Base-by-base conservation (phyloP, 92 coral and sea anemone genomes). In the Phenganax stokvisi region DNA sequence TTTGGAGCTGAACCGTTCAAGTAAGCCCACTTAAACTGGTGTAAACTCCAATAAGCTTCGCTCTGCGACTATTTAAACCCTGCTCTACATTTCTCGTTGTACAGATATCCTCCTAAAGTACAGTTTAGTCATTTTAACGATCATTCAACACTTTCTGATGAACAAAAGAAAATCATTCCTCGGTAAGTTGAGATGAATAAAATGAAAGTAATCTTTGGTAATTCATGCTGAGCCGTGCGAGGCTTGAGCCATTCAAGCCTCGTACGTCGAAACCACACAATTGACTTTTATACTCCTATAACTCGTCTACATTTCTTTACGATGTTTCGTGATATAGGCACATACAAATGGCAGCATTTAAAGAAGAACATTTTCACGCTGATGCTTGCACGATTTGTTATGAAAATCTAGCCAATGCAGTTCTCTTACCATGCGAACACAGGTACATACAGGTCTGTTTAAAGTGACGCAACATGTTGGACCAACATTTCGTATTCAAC, bases 371-470 rank as follows among this genome's bases (percentile, higher is more conserved):
- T 56, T 79, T 92, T 25, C 74, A 92, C 12, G 96, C 90, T 27
- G 98, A 94, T 57, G 92, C 97, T 0, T 94, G 98, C 80, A 90
- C 89, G 72, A 92, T 94, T 59, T 94, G 98, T 74, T 94, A 86
- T 76, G 97, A 92, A 67, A 89, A 85, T 57, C 85, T 77, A 15
- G 90, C 92, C 0, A 93, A 94, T 83, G 89, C 98, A 7, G 86
- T 87, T 16, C 80, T 94, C 76, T 87, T 87, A 54, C 98, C 98
- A 2, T 94, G 98, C 74, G 60, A 80, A 25, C 98, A 94, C 88
- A 82, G 98, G 98, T 92, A 85, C 75, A 70, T 51, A 17, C 8
- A 25, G 5, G 47, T 5, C 47, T 37, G 47, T 37, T 37, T 37
- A 37, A 37, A 37, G 47, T 2, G 5, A 37, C 5, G 47, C 47